A percentile compares a stretch with the other conserved stretches of the same genome.
Conservation (phyloP, 2,888 invertebrate species). For the Candidula unifasciata region DNA sequence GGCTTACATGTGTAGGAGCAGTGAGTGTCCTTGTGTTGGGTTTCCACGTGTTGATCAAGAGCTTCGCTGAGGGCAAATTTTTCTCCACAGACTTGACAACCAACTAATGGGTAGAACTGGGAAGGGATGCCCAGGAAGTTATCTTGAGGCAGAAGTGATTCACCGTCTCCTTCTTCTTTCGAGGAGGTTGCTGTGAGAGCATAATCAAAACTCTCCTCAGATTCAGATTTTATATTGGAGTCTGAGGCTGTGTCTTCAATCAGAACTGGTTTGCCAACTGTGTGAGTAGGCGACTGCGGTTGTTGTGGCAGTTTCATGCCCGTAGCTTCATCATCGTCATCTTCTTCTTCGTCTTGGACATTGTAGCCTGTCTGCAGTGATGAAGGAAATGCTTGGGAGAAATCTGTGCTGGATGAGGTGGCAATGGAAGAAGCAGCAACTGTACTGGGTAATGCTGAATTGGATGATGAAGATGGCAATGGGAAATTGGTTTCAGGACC, state of each 20-base stretch:
- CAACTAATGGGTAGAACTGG: conserved; percentile 49
- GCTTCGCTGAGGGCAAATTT: conserved; percentile 52
- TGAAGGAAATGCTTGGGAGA: conserved; percentile 44
- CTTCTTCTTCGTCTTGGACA: conserved; percentile 4
- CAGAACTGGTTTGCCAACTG: conserved; percentile 1
- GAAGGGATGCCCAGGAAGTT: conserved; percentile 48
- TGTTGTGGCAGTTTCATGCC: conserved; percentile 48
- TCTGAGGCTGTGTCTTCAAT: conserved; percentile 30
- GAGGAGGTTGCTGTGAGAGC: conserved; percentile 30
- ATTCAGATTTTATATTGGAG: conserved; percentile 41
- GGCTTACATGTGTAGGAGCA: conserved; percentile 46
- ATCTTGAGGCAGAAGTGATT: conserved; percentile 36
- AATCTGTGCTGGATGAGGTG: conserved; percentile 46
- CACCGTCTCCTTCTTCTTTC: conserved; percentile 28
- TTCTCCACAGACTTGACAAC: conserved; percentile 51
- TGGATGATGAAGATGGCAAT: conserved; percentile 37
- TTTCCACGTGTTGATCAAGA: conserved; percentile 52
- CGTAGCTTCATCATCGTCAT: neutral
- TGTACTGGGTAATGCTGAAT: neutral
- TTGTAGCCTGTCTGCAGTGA: conserved; percentile 34
- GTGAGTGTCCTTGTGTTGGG: conserved; percentile 45
- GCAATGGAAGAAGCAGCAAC: conserved; percentile 10
- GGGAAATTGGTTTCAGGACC: conserved; percentile 50
- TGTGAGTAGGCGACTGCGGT: conserved; percentile 33
- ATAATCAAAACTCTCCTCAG: conserved; percentile 50